A percentile compares a stretch with the other conserved stretches of the same genome.
Conservation (phyloP, 2,113 vertebrate genomes). For the Leucopternis melanops region DNA sequence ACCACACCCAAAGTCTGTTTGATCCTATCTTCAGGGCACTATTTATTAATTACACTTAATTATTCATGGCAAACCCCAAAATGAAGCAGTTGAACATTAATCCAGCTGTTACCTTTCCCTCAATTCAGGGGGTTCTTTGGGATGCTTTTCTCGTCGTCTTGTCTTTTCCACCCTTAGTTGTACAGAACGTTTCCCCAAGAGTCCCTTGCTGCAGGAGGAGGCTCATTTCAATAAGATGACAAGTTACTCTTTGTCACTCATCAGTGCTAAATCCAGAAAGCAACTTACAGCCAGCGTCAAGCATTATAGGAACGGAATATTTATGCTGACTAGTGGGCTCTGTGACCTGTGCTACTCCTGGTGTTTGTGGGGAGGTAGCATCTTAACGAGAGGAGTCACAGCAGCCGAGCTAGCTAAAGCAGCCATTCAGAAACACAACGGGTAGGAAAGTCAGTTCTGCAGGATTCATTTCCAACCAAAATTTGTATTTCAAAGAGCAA, state of each 20-base stretch:
- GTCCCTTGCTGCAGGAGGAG: not conserved
- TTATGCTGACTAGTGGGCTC: not conserved
- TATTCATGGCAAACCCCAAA: slow-evolving; percentile 58
- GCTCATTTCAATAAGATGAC: not conserved
- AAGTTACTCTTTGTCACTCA: not conserved
- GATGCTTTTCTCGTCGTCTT: not conserved
- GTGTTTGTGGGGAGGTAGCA: not conserved
- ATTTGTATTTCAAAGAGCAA: not conserved
- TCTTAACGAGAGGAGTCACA: not conserved
- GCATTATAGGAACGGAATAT: not conserved
- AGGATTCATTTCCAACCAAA: not conserved
- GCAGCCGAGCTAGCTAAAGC: not conserved
- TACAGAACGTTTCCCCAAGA: not conserved
- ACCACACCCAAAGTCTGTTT: slow-evolving; percentile 59
- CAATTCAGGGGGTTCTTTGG: not conserved
- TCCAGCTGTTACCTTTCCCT: slow-evolving; percentile 51
- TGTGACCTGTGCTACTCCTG: not conserved
- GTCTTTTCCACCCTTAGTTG: not conserved
- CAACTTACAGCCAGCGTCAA: not conserved
- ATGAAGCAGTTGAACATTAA: slow-evolving; percentile 45
- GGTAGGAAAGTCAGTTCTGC: not conserved
- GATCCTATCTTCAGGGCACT: slow-evolving; percentile 63
- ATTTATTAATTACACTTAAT: slow-evolving; percentile 64
- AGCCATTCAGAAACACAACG: not conserved
- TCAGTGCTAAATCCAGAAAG: not conserved